Base-by-base conservation (phyloP, 23 tunicate genomes). In the Styela clava region DNA sequence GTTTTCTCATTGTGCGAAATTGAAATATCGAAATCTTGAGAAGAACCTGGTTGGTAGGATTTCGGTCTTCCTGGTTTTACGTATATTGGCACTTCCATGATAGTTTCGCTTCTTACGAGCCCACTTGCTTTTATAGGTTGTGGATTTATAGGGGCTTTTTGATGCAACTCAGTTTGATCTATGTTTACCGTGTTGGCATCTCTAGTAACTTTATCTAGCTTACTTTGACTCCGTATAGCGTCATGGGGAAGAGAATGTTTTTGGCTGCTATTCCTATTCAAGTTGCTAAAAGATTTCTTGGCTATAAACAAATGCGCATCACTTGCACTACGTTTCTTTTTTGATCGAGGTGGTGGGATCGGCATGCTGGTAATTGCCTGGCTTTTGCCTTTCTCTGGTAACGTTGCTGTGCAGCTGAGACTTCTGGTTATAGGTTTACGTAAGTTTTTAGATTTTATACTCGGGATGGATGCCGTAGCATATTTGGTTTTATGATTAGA, bases 351-450 rank as follows among this genome's bases (percentile, higher is more conserved):
- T 5, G 56, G 56, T 5, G 56, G 56, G 12, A 44, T 12, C 12
- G 56, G 56, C 12, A 44, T 12, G 12, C 56, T 44, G 56, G 7
- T 44, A 5, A 65, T 5, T 3, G 34, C 5, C 5, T 71, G 34
- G 7, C 35, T 27, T 31, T 18, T 33, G 71, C 16, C 71, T 16
- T 65, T 65, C 7, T 25, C 31, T 28, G 16, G 31, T 71, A 71
- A 28, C 3, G 77, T 28, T 21, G 34, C 23, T 5, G 7, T 26
- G 34, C 32, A 28, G 16, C 77, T 71, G 16, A 19, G 77, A 19
- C 77, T 71, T 71, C 77, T 71, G 34, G 77, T 16, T 71, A 71
- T 71, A 26, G 77, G 77, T 29, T 71, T 71, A 34, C 34, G 77
- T 12, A 44, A 12, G 56, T 44, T 44, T 5, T 7, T 5, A 7